Percentiles rank a stretch among this genome's conserved stretches.
Conservation (phyloP, 2,888 invertebrate species). For the Drosophila stalkeri region DNA sequence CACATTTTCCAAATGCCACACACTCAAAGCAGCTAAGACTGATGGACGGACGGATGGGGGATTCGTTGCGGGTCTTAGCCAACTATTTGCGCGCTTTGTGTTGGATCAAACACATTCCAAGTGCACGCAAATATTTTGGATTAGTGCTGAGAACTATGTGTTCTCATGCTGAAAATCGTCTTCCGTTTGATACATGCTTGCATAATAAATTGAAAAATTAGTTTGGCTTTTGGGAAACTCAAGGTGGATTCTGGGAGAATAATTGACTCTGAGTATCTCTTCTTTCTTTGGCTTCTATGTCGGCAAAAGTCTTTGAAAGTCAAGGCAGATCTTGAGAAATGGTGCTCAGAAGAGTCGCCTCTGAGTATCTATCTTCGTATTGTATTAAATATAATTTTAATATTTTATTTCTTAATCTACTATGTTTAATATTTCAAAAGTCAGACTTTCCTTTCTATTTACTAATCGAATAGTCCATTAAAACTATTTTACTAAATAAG, state of each 20-base stretch:
- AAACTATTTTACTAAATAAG: too few relatives aligned
- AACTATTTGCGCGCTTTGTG: conserved; percentile 77
- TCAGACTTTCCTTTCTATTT: too few relatives aligned
- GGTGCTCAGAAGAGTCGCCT: background rate
- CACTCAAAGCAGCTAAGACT: conserved; percentile 23
- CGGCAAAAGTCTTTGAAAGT: too few relatives aligned
- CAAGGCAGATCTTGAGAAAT: background rate
- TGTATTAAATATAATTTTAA: background rate
- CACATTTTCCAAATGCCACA: conserved; percentile 72
- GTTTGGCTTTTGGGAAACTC: background rate
- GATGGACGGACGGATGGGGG: background rate
- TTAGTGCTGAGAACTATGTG: conserved; percentile 25
- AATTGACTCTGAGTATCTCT: background rate
- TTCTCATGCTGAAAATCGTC: background rate
- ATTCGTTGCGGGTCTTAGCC: conserved; percentile 15
- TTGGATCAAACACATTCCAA: conserved; percentile 75
- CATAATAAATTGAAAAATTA: background rate
- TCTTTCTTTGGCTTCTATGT: too few relatives aligned
- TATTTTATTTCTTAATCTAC: too few relatives aligned
- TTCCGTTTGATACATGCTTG: background rate
- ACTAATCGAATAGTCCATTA: too few relatives aligned
- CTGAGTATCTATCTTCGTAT: background rate
- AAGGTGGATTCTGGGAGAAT: background rate
- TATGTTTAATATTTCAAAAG: too few relatives aligned
- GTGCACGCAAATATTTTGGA: conserved; percentile 37